Percentiles rank a stretch among this genome's conserved stretches.
Evolutionary conservation across 2,797 vertebrate species (phyloP).

Genomic region (Eurystomus glaucurus): DNA sequence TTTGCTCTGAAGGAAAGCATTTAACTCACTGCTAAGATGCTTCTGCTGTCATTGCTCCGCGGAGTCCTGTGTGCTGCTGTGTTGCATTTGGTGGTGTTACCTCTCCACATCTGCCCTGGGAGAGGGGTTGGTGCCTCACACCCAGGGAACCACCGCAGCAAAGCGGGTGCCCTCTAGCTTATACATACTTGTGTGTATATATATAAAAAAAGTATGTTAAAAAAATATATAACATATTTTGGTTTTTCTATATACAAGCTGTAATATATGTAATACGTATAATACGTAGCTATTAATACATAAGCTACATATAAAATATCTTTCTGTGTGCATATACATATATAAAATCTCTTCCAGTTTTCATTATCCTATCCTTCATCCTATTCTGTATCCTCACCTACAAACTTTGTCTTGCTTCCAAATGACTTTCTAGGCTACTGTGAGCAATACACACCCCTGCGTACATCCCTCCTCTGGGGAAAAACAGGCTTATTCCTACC

Average conservation of each 20-base stretch:
- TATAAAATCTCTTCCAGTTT: not conserved
- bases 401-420: not conserved
- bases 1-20: not conserved
- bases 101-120: not conserved
- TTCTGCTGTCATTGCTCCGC: rapidly evolving
- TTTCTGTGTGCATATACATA: rapidly evolving
- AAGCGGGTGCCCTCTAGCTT: not conserved
- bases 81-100: rapidly evolving
- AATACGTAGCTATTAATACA: not conserved
- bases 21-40: not conserved
- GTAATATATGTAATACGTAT: not conserved
- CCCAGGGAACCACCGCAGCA: not conserved
- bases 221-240: not conserved
- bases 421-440: not conserved
- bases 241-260: not conserved
- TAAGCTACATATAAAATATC: not conserved
- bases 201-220: not conserved
- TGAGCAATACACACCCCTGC: not conserved
- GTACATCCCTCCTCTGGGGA: not conserved
- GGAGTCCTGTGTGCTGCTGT: not conserved
- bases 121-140: not conserved
- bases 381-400: not conserved
- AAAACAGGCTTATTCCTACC: not conserved
- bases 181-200: not conserved
- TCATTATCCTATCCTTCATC: not conserved